Conservation (phyloP, 2,888 invertebrate genomes). For the Drosophila ochracea region DNA sequence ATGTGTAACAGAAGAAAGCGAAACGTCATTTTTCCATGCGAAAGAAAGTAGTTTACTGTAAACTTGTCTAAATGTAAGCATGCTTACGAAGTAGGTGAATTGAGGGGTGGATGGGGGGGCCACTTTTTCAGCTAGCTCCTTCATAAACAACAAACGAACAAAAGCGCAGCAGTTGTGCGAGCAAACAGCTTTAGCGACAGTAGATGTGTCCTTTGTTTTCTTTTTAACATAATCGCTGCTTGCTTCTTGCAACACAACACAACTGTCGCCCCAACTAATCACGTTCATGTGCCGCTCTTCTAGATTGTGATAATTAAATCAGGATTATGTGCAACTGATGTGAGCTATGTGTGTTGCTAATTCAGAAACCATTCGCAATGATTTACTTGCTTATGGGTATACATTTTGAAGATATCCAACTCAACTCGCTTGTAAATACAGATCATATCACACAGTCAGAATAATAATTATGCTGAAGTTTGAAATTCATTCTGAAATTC, state of each 20-base stretch:
- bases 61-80: background rate
- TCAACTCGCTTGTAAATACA: background rate
- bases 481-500: too few species aligned
- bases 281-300: constrained; percentile 25
- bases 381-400: background rate
- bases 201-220: background rate
- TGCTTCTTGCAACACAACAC: background rate
- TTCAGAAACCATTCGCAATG: background rate
- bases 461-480: background rate
- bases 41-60: constrained; percentile 57
- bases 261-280: constrained; percentile 27
- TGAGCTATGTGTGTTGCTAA: background rate
- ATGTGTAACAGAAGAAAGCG: constrained; percentile 48
- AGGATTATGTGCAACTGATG: background rate
- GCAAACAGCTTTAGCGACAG: constrained; percentile 13
- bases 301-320: constrained; percentile 14
- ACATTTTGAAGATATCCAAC: background rate
- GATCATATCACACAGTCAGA: background rate
- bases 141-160: constrained; percentile 12
- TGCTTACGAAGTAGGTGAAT: background rate
- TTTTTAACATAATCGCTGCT: constrained; percentile 36
- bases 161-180: constrained; percentile 4
- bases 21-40: constrained; percentile 45
- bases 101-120: background rate
- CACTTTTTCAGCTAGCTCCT: background rate